Evolutionary conservation across 2,888 invertebrate genomes (phyloP), one percentile per base, ranked within the genome.

Genomic region (Meandrusa payeni): DNA sequence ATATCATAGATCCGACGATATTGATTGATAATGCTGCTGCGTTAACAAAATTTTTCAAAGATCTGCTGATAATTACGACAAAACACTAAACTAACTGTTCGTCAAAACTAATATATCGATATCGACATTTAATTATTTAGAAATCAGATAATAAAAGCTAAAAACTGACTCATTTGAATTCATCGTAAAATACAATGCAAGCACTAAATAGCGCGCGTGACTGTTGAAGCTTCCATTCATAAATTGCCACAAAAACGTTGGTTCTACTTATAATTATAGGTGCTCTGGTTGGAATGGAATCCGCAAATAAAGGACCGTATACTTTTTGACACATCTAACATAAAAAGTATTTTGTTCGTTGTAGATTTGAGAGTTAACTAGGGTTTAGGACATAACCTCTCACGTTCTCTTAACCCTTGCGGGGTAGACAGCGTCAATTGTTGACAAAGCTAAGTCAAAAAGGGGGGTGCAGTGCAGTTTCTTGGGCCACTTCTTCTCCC

Each of bases 281-380:
- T 70, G 71, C 69, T 66, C 62, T 43, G 51, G n/a, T 51, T 51
- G 51, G 52, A 69, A 66, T 59, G 60, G 55, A 63, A 55, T 63
- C 68, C 64, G 61, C 70, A 73, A 76, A 75, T 69, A 70, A 73
- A 67, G 64, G 63, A 63, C 64, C 61, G 70, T 63, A 75, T 76
- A 71, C 69, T 76, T 77, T 78, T 70, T 80, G 77, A 77, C 76
- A 70, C 76, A 67, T 72, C 65, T 56, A 71, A 69, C 70, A 63
- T 74, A 82, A 81, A 76, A 76, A 80, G 73, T 68, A 76, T 71
- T 64, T 68, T 61, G 69, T 69, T 63, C 55, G 43, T n/a, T 66
- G 69, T 48, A 74, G 72, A 76, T 20, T 23, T 23, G 6, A 23
- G 31, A 22, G 5, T 19, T n/a, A n/a, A n/a, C n/a, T n/a, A n/a